Evolutionary conservation across 2,888 invertebrate species (phyloP), one percentile per base, ranked within the genome.

Genomic region (Auanema freiburgensis): DNA sequence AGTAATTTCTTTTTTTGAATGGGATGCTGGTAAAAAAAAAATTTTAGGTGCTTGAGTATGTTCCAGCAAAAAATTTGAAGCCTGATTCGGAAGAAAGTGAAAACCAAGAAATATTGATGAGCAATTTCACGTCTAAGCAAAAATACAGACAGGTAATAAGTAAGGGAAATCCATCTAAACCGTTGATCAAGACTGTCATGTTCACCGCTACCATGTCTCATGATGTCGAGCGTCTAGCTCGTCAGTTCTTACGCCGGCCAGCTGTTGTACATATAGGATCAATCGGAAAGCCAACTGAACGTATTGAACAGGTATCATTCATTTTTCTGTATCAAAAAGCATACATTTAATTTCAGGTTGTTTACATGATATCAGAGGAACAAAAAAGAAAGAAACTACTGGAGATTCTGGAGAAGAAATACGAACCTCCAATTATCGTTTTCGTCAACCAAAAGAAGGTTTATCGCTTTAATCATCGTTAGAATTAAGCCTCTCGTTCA

Each of bases 161-260:
- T 12, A 11, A 16, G 51, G 18, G 11, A 16, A 16, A 1, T 50
- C 12, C 12, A 11, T 12, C 12, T n/a, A 16, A 21, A n/a, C n/a
- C n/a, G n/a, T n/a, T n/a, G n/a, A n/a, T n/a, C n/a, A 79, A 90
- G 90, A 99, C 98, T 80, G 98, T 99, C 84, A 99, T 99, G 98
- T 99, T 99, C 86, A 98, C 98, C 55, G 98, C 98, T 2, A 99
- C 98, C 71, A 99, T 99, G 98, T 96, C 96, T 10, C 91, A 96
- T 0, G 92, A 96, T 2, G 95, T 99, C 1, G 98, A 99, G 86
- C 88, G 97, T 66, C 86, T 99, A 69, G 98, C 98, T 0, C 88
- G 95, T 69, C 92, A 90, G 40, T 99, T 98, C 86, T 87, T 99
- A 23, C 88, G 98, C 61, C 88, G 98, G 79, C 98, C 98, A 0